A percentile compares a stretch with the other conserved stretches of the same genome.
Evolutionary conservation across 2,888 invertebrate genomes (phyloP).

Genomic region (Reticulitermes lucifugus): DNA sequence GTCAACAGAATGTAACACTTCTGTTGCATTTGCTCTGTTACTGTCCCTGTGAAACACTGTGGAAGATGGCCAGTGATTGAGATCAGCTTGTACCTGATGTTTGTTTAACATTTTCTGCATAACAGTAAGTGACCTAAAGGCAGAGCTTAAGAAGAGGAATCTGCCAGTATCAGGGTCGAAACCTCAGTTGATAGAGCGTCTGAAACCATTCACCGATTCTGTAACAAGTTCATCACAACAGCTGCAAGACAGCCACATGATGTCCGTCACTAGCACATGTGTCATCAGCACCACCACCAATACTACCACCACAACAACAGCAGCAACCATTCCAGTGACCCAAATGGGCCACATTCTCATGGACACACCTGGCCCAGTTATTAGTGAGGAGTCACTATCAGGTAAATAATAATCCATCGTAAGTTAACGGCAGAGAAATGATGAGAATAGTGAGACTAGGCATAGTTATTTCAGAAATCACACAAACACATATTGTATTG

Average conservation of each 20-base stretch:
- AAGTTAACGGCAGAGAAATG: too few relatives aligned
- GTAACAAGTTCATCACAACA: conserved; percentile 14
- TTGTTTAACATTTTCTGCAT: neutral
- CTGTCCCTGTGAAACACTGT: too few relatives aligned
- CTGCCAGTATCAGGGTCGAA: conserved; percentile 97
- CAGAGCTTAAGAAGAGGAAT: conserved; percentile 92
- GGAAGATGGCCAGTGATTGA: too few relatives aligned
- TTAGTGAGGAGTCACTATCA: conserved; percentile 55
- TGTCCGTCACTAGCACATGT: conserved; percentile 22
- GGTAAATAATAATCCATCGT: conserved; percentile 47
- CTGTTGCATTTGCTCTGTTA: too few relatives aligned
- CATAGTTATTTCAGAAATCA: too few relatives aligned
- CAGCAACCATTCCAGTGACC: conserved; percentile 56
- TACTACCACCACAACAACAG: conserved; percentile 31
- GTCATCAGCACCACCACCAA: conserved; percentile 24
- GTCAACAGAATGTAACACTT: too few relatives aligned
- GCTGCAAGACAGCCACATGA: conserved; percentile 35
- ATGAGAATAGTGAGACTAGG: too few relatives aligned
- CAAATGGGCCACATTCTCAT: conserved; percentile 64
- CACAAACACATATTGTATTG: too few relatives aligned
- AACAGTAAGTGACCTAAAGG: conserved; percentile 89
- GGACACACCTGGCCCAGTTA: conserved; percentile 60
- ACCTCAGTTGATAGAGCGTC: conserved; percentile 91
- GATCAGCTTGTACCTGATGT: neutral
- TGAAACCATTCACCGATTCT: conserved; percentile 69